These are phyloP conservation scores for Anas bernieri DNA, from an alignment of 2,797 vertebrate genomes.

Conservation along the genomic window DNA sequence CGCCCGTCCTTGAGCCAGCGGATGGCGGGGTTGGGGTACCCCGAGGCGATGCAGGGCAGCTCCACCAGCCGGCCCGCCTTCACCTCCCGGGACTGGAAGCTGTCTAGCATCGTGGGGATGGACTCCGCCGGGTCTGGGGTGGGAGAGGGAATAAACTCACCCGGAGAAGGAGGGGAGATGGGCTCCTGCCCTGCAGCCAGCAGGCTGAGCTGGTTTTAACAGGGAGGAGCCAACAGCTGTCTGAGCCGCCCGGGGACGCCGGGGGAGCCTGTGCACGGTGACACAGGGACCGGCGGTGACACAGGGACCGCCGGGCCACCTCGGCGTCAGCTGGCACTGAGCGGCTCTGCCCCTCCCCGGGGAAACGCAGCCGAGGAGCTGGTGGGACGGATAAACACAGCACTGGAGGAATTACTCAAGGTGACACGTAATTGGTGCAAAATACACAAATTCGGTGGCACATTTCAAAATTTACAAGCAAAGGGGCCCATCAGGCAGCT, in stretches of 20 bases:
- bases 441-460: constrained; percentile 76
- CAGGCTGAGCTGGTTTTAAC: background rate
- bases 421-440: constrained; percentile 78
- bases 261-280: background rate
- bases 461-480: constrained; percentile 75
- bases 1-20: constrained; percentile 96
- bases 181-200: background rate
- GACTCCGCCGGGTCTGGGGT: constrained; percentile 91
- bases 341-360: rapidly evolving
- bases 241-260: background rate
- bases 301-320: rapidly evolving
- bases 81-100: constrained; percentile 93
- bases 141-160: background rate
- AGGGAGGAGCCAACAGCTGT: background rate
- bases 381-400: constrained; percentile 55
- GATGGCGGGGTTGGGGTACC: constrained; percentile 93
- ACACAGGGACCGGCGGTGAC: rapidly evolving
- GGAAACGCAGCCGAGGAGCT: background rate
- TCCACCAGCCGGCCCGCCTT: constrained; percentile 89
- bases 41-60: constrained; percentile 93
- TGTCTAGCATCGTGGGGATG: constrained; percentile 93
- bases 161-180: rapidly evolving
- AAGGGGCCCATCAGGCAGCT: constrained; percentile 59
- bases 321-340: rapidly evolving
- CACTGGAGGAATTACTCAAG: constrained; percentile 66